Evolutionary conservation across 2,797 vertebrate species (phyloP), one percentile per base, ranked within the genome.

Genomic region (Siniperca obscura): DNA sequence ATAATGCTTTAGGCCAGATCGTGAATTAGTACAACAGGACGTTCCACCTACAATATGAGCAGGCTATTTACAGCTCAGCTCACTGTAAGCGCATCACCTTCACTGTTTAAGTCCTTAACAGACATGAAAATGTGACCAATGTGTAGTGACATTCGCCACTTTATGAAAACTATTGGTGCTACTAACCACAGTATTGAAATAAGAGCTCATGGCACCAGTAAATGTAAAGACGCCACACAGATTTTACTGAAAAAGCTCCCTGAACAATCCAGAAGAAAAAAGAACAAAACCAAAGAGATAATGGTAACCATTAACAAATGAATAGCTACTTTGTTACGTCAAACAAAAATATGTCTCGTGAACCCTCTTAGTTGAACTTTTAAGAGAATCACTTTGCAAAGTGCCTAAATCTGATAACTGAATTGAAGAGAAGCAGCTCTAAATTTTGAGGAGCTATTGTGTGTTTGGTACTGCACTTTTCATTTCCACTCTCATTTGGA

Each of bases 1-100:
- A 94, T 87, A 92, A 85, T 48, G 82, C 89, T 88, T 83, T 67
- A 77, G 90, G 89, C 86, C 78, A 90, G 74, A 81, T 70, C 89
- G 81, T 85, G 81, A 90, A 86, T 89, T 80, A 83, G 81, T 78
- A 86, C 85, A 90, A 83, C 78, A 68, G 87, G 89, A 90, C 80
- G 65, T 88, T 90, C 81, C 70, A 80, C 81, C 87, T 86, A 70
- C 76, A 84, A 81, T 87, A 74, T 59, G 62, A 86, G 73, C 62
- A 72, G 73, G 73, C 86, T 74, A 87, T 89, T 91, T 88, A 89
- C 83, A 87, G 82, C 75, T 86, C 65, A 62, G 87, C 77, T 87
- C 83, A n/a, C 48, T 82, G 59, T 74, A 74, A 76, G 74, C 65
- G 44, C 67, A 74, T 81, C 81, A 81, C 59, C 69, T 82, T 83